Evolutionary conservation across 2,113 vertebrate species (phyloP), one percentile per base, ranked within the genome.

Genomic region (Thalassarche chlororhynchos): DNA sequence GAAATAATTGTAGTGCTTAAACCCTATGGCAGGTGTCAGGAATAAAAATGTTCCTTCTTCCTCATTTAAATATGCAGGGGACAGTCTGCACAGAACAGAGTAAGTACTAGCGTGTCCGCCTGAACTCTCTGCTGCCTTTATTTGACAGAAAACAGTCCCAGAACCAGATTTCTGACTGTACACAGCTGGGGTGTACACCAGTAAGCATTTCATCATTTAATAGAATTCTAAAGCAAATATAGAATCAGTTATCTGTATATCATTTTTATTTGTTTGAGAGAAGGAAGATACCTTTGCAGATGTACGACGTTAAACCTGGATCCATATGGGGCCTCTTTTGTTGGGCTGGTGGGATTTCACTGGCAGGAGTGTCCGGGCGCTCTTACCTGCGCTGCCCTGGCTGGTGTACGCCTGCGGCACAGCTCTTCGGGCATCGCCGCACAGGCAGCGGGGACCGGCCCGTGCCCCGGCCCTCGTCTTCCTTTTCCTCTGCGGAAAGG

Each of bases 211-310:
- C 29, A 14, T 6, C 34, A 12, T 34, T 21, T 12, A 2, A 7
- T 4, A 38, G 47, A 25, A 5, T 36, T 25, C 5, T 1, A 28
- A 21, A 36, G 76, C 6, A 23, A 47, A 40, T 6, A 6, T 0
- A 14, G 18, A 69, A 5, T 2, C 29, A 36, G 9, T 51, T 36
- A 14, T 10, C 47, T 62, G 24, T 5, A 2, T 21, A 8, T 17
- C 1, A 2, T 42, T 47, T 82, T 47, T 14, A 15, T 47, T 72
- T 72, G 52, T n/a, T 42, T 10, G 60, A 65, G 65, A 44, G 14
- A 15, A 40, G 79, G 58, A 10, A 54, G 10, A 28, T 31, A 25
- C 18, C 4, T 55, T 25, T 25, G 42, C n/a, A 46, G 28, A 14
- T 2, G 34, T 38, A 20, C 36, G 32, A 6, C 2, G 4, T 25